Base-by-base conservation (phyloP, 2,113 vertebrate genomes). In the Furnarius figulus region DNA sequence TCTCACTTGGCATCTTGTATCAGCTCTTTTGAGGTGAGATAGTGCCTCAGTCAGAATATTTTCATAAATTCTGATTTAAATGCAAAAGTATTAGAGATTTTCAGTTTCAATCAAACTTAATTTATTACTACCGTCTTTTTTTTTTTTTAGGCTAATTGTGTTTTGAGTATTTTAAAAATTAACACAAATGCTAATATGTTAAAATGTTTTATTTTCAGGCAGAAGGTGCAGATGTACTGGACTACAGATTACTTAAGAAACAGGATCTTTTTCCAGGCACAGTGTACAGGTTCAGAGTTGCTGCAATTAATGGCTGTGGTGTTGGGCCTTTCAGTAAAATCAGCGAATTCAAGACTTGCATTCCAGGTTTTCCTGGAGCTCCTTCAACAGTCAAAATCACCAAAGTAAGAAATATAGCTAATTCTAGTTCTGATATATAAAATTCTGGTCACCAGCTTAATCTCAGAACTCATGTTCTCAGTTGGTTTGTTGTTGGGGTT, bases 321-420 rank as follows among this genome's bases (percentile, higher is more conserved):
- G 97, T 98, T 67, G 99, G 99, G 71, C 98, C 98, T 95, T 99
- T 99, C 98, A 99, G 99, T 97, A 98, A 98, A 56, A 95, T 98
- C 80, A 99, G 98, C 81, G 99, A 99, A 97, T 99, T 99, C 98
- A 99, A 99, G 97, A 99, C 99, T 9, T 99, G 99, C 89, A 99
- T 99, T 93, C 99, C 99, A 1, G 99, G 99, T 74, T 99, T 99
- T 97, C 99, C 99, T 77, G 99, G 99, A 94, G 99, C 99, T 62
- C 99, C 99, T 76, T 99, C 99, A 96, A 98, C 99, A 82, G 99
- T 99, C 97, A 99, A 98, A 96, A 99, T 99, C 88, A 98, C 98
- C 71, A 99, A 99, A 99, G 99, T 99, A 95, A 98, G 97, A 81
- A 33, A 47, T 47, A 25, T 3, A 65, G 21, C 5, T 77, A 35